A percentile compares a stretch with the other conserved stretches of the same genome.
Evolutionary conservation across 2,113 vertebrate genomes (phyloP).

Genomic region (Pterocles orientalis): DNA sequence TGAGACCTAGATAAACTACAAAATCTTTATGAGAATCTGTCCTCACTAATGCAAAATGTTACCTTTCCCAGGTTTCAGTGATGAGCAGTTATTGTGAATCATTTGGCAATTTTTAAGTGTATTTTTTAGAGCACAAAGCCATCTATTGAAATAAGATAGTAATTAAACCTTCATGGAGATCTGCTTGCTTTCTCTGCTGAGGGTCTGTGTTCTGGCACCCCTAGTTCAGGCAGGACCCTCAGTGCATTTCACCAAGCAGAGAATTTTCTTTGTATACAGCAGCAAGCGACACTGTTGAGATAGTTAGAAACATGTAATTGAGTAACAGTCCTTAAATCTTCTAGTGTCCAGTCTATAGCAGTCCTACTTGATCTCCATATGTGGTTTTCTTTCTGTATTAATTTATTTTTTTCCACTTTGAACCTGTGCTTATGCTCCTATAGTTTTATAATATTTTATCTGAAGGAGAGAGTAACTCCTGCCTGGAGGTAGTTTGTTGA

Average conservation of each 20-base stretch:
- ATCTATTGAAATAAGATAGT: not conserved
- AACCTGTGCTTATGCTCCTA: not conserved
- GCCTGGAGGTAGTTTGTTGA: not conserved
- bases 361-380: not conserved
- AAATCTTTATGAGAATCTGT: not conserved
- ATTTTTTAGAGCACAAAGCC: not conserved
- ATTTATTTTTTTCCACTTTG: not conserved
- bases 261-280: not conserved
- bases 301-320: not conserved
- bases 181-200: not conserved
- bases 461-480: not conserved
- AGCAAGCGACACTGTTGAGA: not conserved
- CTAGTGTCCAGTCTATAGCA: not conserved
- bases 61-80: not conserved
- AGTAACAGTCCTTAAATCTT: not conserved
- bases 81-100: not conserved
- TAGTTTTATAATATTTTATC: not conserved
- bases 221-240: not conserved
- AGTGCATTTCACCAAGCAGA: not conserved
- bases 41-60: not conserved
- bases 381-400: not conserved
- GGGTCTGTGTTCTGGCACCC: not conserved
- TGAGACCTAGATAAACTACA: not conserved
- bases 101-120: not conserved
- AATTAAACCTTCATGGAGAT: not conserved